Conservation (phyloP, 2,113 vertebrate genomes). For the Heterochromis multidens region DNA sequence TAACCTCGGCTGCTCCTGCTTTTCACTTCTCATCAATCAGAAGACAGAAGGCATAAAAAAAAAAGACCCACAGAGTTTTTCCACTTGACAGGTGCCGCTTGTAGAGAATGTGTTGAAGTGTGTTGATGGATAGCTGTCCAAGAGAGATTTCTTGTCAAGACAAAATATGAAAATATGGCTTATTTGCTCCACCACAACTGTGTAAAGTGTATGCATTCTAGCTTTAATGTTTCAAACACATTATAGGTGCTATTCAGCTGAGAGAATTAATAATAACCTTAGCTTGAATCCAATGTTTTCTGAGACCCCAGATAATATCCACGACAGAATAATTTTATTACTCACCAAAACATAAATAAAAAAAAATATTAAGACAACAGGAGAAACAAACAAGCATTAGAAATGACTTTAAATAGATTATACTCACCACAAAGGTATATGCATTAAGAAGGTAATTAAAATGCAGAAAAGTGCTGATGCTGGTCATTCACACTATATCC, state of each 20-base stretch:
- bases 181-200: background rate
- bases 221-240: background rate
- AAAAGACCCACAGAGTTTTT: conserved; percentile 13
- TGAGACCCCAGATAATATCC: background rate
- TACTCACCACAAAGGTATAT: rapidly evolving
- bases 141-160: background rate
- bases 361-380: background rate
- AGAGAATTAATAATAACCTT: background rate
- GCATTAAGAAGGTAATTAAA: rapidly evolving
- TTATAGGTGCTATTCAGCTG: background rate
- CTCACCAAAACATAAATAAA: background rate
- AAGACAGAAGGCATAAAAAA: background rate
- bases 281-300: background rate
- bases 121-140: conserved; percentile 43
- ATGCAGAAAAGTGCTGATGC: background rate
- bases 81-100: conserved; percentile 36
- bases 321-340: background rate
- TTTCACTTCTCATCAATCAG: conserved; percentile 64
- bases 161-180: background rate
- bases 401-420: background rate
- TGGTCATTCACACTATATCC: background rate
- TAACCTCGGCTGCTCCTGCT: conserved; percentile 41
- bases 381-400: rapidly evolving
- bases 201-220: background rate
- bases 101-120: conserved; percentile 15